These are phyloP conservation scores for Recurvirostra avosetta DNA, from an alignment of 2,113 vertebrate genomes.

Conservation along the genomic window DNA sequence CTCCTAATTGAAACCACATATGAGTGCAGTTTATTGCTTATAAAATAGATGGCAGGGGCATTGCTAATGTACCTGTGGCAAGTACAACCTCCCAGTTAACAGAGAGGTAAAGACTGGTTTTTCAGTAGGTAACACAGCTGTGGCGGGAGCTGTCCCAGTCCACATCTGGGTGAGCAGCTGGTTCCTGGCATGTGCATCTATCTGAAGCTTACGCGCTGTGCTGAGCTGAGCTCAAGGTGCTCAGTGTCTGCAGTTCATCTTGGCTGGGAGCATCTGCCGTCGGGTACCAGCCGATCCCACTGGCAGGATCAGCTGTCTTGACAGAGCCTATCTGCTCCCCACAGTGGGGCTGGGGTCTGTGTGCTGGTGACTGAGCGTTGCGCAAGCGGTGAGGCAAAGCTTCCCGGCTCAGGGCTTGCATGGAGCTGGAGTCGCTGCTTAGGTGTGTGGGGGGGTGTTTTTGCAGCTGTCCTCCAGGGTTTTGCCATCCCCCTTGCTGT, in stretches of 20 bases:
- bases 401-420: accelerated
- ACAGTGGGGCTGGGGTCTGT: accelerated
- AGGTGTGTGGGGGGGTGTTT: neutral
- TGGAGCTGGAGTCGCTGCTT: accelerated
- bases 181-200: neutral
- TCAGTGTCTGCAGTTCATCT: neutral
- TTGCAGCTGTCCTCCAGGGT: neutral
- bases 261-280: neutral
- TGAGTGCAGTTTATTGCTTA: slow-evolving; percentile 64
- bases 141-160: neutral
- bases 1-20: slow-evolving; percentile 72
- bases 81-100: slow-evolving; percentile 23
- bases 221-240: neutral
- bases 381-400: accelerated
- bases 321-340: neutral
- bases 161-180: neutral
- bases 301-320: neutral
- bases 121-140: neutral
- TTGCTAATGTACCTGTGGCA: slow-evolving; percentile 34
- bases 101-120: neutral
- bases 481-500: neutral
- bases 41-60: slow-evolving; percentile 60
- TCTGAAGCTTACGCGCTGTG: neutral
- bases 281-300: accelerated
- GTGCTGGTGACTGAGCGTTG: neutral